Evolutionary conservation across 2,797 vertebrate species (phyloP), one percentile per base, ranked within the genome.

Genomic region (Silurus lanzhouensis): DNA sequence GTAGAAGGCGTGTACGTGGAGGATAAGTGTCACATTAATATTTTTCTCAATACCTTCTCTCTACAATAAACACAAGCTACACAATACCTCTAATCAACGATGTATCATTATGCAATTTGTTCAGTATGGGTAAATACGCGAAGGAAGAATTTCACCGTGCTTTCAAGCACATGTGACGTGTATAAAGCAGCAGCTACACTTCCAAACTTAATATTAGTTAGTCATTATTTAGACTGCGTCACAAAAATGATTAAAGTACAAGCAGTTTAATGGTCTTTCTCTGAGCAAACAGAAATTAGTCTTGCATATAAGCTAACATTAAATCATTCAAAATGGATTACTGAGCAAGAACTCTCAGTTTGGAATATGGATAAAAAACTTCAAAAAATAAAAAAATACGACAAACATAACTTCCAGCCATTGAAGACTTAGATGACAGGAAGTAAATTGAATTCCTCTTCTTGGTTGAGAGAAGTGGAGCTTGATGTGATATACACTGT

Each of bases 1-100:
- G 12, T 5, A 27, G 38, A n/a, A 27, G 15, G 61, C 58, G 52
- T 77, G 14, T 4, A 2, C 48, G 76, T 31, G 31, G 74, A 76
- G 60, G 27, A 81, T 72, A 63, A 38, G 55, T 81, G 84, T 71
- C n/a, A 64, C 17, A 38, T 72, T 46, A 72, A 61, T 63, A 63
- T 52, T 64, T 75, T 72, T 48, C 12, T 13, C 71, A 66, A 31
- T 76, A 57, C 46, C 31, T 22, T 3, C 48, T 55, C 27, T 46
- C 15, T 52, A 20, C 12, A 46, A 19, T 79, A 57, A 20, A n/a
- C 44, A 2, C 5, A 27, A 55, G n/a, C 27, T 17, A 19, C 46
- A 64, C 44, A 67, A 46, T 38, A 78, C 20, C 20, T 31, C 25
- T 58, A 76, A 8, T 44, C 5, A 25, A n/a, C 38, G 14, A 15